phyloP scores from a whole-genome alignment of 2,113 vertebrate genomes.

The Nanorana parkeri region DNA sequence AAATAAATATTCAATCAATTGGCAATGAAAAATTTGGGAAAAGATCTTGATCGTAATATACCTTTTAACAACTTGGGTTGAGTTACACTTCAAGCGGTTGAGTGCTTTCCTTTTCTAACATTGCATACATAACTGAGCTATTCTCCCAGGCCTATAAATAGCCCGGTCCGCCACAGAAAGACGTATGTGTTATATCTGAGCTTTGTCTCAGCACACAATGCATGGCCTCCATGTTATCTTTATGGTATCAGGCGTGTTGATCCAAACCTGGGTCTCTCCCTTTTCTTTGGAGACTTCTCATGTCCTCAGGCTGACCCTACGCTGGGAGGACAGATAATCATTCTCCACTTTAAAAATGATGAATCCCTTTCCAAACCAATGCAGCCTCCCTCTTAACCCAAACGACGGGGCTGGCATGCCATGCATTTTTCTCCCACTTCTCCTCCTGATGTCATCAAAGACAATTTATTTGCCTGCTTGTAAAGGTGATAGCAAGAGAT shows the following conservation, averaged over 20 bases:
- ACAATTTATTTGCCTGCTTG: conserved; percentile 51
- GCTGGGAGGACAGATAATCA: conserved; percentile 55
- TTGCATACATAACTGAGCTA: conserved; percentile 25
- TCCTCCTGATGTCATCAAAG: conserved; percentile 54
- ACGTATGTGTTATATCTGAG: conserved; percentile 47
- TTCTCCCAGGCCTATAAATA: conserved; percentile 38
- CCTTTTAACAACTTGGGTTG: no score
- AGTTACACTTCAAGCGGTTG: not conserved
- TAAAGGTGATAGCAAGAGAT: conserved; percentile 55
- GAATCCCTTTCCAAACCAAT: conserved; percentile 37
- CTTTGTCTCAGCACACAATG: conserved; percentile 54
- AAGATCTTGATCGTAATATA: no score
- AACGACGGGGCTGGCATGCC: conserved; percentile 52
- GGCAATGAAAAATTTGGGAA: no score
- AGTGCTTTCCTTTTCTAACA: not conserved
- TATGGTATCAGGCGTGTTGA: conserved; percentile 49
- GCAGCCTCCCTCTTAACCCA: conserved; percentile 33
- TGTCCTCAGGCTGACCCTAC: conserved; percentile 53
- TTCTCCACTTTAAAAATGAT: conserved; percentile 55
- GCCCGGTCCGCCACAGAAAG: not conserved
- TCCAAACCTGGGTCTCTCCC: conserved; percentile 33
- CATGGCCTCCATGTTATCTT: conserved; percentile 40
- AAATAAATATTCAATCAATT: no score
- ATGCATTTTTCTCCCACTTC: conserved; percentile 56
- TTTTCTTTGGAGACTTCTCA: conserved; percentile 50